Evolutionary conservation across 2,113 vertebrate species (phyloP), one percentile per base, ranked within the genome.

Genomic region (Rattus rattus): DNA sequence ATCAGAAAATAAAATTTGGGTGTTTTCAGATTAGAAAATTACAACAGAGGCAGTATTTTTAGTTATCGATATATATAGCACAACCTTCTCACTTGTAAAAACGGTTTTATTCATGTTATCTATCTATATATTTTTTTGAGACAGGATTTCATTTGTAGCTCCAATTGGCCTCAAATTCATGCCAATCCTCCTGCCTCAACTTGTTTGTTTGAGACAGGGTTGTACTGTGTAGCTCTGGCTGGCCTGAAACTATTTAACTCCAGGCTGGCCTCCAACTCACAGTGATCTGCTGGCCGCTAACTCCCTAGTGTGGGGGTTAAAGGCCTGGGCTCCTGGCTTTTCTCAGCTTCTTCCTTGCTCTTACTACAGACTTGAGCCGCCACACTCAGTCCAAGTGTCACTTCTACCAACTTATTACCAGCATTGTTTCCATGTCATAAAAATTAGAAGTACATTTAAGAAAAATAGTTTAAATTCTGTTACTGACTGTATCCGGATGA

Each of bases 391-490:
- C 13, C 52, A 63, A 63, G 59, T 63, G 52, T 85, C 76, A 36
- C 65, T 20, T 92, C 79, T 36, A 43, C 7, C 69, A 56, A 77
- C 26, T 91, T 90, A 76, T 85, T 95, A 17, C 10, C 24, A 19
- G 86, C 91, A 76, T 84, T 95, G n/a, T 7, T 69, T 91, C 89
- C 47, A 54, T 75, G 30, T 69, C 92, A 91, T 43, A 16, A 87
- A 94, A 95, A 61, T 83, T 7, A 84, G 49, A 94, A 81, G 73
- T 88, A 22, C 3, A 69, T 80, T 92, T 96, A 83, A 65, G 36
- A 81, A 90, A 43, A 95, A 89, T n/a, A 67, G n/a, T 93, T 95
- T 76, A 61, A 65, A 94, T 77, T 93, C 94, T 89, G 76, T 65
- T 95, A 88, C 77, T 9, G 96, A 88, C 79, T 89, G 11, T 67